Base-by-base conservation (phyloP, 1,140 invertebrate genomes). In the Heliothis subflexa region DNA sequence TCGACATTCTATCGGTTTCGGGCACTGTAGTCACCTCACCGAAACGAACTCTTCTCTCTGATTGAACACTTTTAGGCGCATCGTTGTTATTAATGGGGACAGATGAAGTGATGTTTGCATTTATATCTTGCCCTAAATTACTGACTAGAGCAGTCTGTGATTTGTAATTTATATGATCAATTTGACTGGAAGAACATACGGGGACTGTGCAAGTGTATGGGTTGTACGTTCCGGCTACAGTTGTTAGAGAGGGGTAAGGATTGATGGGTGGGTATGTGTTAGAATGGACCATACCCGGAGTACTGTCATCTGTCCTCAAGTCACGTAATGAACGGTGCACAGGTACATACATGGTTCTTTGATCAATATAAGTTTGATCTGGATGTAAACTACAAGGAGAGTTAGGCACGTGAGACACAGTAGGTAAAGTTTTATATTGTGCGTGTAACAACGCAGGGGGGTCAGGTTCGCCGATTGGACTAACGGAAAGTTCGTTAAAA, bases 1-100 rank as follows among this genome's bases (percentile, higher is more conserved):
- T 84, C 82, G 86, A 87, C 84, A 88, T 80, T 83, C 52, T 85
- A 86, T 92, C 89, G 61, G 79, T 81, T 75, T 91, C 91, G 64
- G 86, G 86, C 81, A 88, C 88, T 84, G 86, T 91, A 79, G 84
- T 91, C 88, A 91, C 92, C 68, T 93, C 90, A 84, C 90, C 89
- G 84, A 94, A 94, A 86, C 85, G 93, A 14, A 94, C 92, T 92
- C 93, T 93, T 89, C 92, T 93, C 79, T 94, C 93, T 81, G 91
- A 89, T 66, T 91, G 89, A 83, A 87, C 85, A 90, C 82, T 90
- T 88, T 88, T 91, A 79, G 87, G 84, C 79, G 75, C 78, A 81
- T 90, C 88, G 83, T 78, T 79, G 72, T 62, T 80, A 81, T 86
- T 85, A 70, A 76, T 81, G 68, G 90, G 88, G 79, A 86, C 62